Evolutionary conservation across 2,797 vertebrate genomes (phyloP).

Genomic region (Oreortyx pictus): DNA sequence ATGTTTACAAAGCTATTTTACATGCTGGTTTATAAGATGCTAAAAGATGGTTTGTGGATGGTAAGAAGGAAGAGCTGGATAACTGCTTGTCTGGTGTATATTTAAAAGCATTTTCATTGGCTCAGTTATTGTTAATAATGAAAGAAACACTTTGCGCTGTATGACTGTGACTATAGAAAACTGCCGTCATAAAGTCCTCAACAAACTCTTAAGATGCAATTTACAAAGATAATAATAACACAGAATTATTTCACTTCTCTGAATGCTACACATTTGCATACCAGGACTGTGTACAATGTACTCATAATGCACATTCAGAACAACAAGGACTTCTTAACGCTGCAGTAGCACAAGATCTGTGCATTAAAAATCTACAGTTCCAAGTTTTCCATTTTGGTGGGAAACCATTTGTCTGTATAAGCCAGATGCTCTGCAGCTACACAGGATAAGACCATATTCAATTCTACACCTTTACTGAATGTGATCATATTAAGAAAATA

Average conservation of each 20-base stretch:
- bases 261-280: constrained; percentile 85
- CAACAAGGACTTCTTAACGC: constrained; percentile 82
- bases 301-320: constrained; percentile 85
- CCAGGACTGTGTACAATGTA: constrained; percentile 84
- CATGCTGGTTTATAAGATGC: constrained; percentile 79
- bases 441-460: constrained; percentile 50
- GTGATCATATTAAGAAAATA: constrained; percentile 33
- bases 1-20: constrained; percentile 84
- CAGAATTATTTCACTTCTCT: constrained; percentile 86
- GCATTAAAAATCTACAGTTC: constrained; percentile 76
- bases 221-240: constrained; percentile 86
- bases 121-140: constrained; percentile 85
- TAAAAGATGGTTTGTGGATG: constrained; percentile 83
- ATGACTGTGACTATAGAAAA: constrained; percentile 82
- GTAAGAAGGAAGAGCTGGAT: constrained; percentile 81
- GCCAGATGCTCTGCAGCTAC: constrained; percentile 76
- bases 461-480: constrained; percentile 58
- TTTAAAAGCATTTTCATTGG: constrained; percentile 86
- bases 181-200: constrained; percentile 83
- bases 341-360: constrained; percentile 76
- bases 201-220: constrained; percentile 85
- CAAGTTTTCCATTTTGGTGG: constrained; percentile 74
- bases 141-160: constrained; percentile 84
- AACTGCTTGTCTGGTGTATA: constrained; percentile 82
- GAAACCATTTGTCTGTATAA: constrained; percentile 67